Percentiles rank a stretch among this genome's conserved stretches.
phyloP scores from a whole-genome alignment of 2,113 vertebrate genomes.

The Cephalopterus ornatus region DNA sequence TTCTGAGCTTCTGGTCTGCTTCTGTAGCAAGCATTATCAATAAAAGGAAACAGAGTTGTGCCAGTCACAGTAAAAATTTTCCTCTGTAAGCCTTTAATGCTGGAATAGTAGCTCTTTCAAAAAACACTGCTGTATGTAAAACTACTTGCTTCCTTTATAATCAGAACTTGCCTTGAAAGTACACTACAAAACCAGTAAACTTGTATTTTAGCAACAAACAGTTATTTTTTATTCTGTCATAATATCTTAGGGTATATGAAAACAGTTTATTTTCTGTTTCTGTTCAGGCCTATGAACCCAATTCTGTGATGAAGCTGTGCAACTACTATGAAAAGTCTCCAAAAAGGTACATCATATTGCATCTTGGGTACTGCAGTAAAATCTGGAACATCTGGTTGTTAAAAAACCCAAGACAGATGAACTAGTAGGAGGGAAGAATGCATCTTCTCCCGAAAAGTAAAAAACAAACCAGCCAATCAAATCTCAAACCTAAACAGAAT shows the following conservation, averaged over 20 bases:
- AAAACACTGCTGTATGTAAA: neutral
- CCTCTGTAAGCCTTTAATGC: neutral
- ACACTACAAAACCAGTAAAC: neutral
- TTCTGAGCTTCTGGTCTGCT: neutral
- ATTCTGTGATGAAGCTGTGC: neutral
- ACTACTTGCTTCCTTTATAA: neutral
- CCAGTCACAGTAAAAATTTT: neutral
- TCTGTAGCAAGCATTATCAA: neutral
- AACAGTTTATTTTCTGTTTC: neutral
- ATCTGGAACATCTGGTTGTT: neutral
- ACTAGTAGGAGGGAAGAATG: neutral
- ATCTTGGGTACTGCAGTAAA: neutral
- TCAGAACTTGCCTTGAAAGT: neutral
- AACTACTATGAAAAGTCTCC: neutral
- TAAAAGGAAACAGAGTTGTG: neutral
- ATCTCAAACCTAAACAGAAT: neutral
- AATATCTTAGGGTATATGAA: neutral
- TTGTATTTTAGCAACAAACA: neutral
- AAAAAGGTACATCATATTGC: neutral
- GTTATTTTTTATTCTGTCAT: neutral
- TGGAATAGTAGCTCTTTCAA: neutral
- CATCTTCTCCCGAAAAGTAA: neutral
- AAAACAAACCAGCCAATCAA: neutral
- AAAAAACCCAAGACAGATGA: neutral
- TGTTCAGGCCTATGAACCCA: neutral